phyloP scores from a whole-genome alignment of 2,113 vertebrate species.

The Oncorhynchus mykiss region DNA sequence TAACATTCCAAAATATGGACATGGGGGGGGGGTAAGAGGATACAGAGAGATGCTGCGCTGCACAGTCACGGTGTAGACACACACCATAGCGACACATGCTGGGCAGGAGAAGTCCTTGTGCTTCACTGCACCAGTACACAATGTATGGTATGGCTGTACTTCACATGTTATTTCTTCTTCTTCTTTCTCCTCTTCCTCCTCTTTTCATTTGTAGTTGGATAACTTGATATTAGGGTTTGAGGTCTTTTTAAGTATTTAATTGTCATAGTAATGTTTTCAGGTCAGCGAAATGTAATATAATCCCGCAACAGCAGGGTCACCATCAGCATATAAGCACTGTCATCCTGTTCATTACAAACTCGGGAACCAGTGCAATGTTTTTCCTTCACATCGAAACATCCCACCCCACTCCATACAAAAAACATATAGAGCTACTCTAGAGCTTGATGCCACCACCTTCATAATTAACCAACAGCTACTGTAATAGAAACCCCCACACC shows the following conservation, averaged over 20 bases:
- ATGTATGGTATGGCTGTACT: conserved; percentile 75
- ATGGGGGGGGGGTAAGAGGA: conserved; percentile 19
- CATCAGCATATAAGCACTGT: conserved; percentile 25
- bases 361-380: conserved; percentile 59
- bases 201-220: conserved; percentile 16
- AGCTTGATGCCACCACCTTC: conserved; percentile 24
- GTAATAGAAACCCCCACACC: conserved; percentile 28
- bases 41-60: conserved; percentile 6
- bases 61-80: conserved; percentile 4
- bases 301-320: conserved; percentile 20
- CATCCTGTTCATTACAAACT: conserved; percentile 49
- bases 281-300: conserved; percentile 27
- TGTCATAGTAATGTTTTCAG: conserved; percentile 5
- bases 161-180: conserved; percentile 49
- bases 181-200: conserved; percentile 18
- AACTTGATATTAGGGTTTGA: conserved; percentile 32
- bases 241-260: conserved; percentile 35
- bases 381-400: conserved; percentile 49
- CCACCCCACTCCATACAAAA: conserved; percentile 26
- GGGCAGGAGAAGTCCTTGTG: conserved; percentile 54
- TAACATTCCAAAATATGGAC: conserved; percentile 77
- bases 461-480: conserved; percentile 46
- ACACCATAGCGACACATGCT: conserved; percentile 19
- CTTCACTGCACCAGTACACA: conserved; percentile 68
- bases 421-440: conserved; percentile 18